Base-by-base conservation (phyloP, 1,140 invertebrate genomes). In the Stegodyphus dumicola region DNA sequence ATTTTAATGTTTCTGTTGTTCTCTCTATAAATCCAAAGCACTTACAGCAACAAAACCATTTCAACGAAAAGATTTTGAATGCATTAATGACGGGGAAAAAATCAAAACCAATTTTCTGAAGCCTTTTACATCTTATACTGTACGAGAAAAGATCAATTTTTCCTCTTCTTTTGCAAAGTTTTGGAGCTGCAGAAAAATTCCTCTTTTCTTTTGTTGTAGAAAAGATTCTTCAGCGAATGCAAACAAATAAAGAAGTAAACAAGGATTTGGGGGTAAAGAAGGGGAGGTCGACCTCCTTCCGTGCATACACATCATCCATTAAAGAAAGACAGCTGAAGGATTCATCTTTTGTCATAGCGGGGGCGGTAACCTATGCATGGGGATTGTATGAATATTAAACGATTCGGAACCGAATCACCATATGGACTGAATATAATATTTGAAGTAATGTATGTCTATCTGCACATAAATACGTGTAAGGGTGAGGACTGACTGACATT, bases 231-330 rank as follows among this genome's bases (percentile, higher is more conserved):
- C 33, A 33, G 65, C 52, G 53, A 79, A 81, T 83, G 80, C 80
- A 83, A 83, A 83, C 80, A 83, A 83, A 83, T 75, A 75, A 70
- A 71, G 69, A 56, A 80, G 51, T 73, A 80, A 80, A 80, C 69
- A 73, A 73, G 53, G 53, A 15, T 17, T 60, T 33, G 33, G 33
- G 33, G 33, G 33, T 33, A 33, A 33, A 33, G 33, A 33, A 33
- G 33, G 33, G 33, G 33, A 33, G 33, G 33, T 73, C 53, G 65
- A 69, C 65, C 77, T 52, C 60, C 77, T 78, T 54, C 51, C 77
- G 78, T 80, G 78, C 69, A 64, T 71, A 48, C 53, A 64, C 67
- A 52, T 81, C 80, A 83, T 83, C 73, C 71, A 75, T 83, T 83
- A 83, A 75, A 83, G 53, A 60, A 74, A 74, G 80, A 83, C 71